Percentiles rank a stretch among this genome's conserved stretches.
phyloP scores from a whole-genome alignment of 2,888 invertebrate species.

The Autographa pulchrina region DNA sequence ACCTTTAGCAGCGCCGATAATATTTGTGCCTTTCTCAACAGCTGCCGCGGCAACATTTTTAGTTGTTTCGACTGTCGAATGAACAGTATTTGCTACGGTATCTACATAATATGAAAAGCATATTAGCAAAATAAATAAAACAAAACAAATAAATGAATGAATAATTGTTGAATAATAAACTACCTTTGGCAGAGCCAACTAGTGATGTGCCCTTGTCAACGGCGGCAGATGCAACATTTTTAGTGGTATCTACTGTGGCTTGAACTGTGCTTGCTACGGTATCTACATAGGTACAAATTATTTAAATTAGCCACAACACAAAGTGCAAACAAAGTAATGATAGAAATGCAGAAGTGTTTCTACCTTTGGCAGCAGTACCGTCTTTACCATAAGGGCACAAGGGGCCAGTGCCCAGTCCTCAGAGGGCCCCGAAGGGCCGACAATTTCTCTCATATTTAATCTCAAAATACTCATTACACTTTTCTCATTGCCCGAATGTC shows the following conservation, averaged over 20 bases:
- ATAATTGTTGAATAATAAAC: background rate
- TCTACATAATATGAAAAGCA: constrained; percentile 25
- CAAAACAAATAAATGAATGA: background rate
- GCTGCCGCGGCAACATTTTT: constrained; percentile 68
- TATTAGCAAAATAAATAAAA: constrained; percentile 10
- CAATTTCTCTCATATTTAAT: too few species aligned
- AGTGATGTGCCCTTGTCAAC: constrained; percentile 37
- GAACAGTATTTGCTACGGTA: constrained; percentile 58
- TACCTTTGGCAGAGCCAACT: constrained; percentile 36
- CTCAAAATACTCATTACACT: too few species aligned
- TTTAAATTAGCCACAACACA: background rate
- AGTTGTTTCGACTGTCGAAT: constrained; percentile 66
- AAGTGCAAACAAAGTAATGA: too few species aligned
- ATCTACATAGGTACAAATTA: constrained; percentile 35
- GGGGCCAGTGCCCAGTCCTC: too few species aligned
- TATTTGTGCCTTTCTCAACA: constrained; percentile 61
- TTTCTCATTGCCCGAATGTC: too few species aligned
- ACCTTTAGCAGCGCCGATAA: constrained; percentile 66
- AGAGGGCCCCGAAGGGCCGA: too few species aligned
- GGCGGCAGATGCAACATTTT: constrained; percentile 61
- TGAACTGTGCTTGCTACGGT: constrained; percentile 55
- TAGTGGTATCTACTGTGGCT: constrained; percentile 63
- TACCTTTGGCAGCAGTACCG: too few species aligned
- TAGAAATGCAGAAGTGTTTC: background rate
- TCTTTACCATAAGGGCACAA: too few species aligned